A percentile compares a stretch with the other conserved stretches of the same genome.
These are phyloP conservation scores for Acanthochromis polyacanthus DNA, from an alignment of 2,113 vertebrate genomes.

Conservation along the genomic window DNA sequence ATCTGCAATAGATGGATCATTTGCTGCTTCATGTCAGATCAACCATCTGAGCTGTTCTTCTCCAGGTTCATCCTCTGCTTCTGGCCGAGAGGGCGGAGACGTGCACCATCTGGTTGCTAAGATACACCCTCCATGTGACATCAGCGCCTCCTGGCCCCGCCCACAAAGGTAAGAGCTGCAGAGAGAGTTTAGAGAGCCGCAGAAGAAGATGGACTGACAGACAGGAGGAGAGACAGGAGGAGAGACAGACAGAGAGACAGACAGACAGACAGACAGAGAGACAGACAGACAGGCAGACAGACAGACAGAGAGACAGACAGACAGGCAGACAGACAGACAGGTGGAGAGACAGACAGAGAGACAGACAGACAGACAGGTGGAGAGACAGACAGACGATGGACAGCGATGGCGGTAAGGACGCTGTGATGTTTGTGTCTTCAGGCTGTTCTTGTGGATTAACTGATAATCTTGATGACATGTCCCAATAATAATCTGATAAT, in stretches of 20 bases:
- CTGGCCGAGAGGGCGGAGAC: conserved; percentile 74
- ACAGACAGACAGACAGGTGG: not conserved
- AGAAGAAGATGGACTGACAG: not conserved
- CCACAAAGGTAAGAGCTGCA: conserved; percentile 57
- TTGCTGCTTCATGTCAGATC: too few relatives aligned
- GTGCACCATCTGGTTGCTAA: conserved; percentile 76
- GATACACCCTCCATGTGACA: conserved; percentile 71
- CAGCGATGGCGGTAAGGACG: conserved; percentile 45
- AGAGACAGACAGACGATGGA: conserved; percentile 26
- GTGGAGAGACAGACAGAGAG: not conserved
- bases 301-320: not conserved
- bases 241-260: conserved; percentile 8
- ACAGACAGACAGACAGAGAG: not conserved
- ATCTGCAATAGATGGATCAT: too few relatives aligned
- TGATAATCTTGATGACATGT: conserved; percentile 61
- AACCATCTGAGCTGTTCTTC: not conserved
- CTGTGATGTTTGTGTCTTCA: too few relatives aligned
- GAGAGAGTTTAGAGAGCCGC: not conserved
- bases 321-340: conserved; percentile 27
- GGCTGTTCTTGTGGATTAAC: conserved; percentile 27
- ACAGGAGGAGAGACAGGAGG: not conserved
- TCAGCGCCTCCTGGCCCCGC: conserved; percentile 45
- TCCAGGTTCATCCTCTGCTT: conserved; percentile 78
- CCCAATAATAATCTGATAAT: conserved; percentile 63
- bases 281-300: not conserved